A percentile compares a stretch with the other conserved stretches of the same genome.
These are phyloP conservation scores for Epinotia bilunana DNA, from an alignment of 2,888 invertebrate genomes.

Conservation along the genomic window DNA sequence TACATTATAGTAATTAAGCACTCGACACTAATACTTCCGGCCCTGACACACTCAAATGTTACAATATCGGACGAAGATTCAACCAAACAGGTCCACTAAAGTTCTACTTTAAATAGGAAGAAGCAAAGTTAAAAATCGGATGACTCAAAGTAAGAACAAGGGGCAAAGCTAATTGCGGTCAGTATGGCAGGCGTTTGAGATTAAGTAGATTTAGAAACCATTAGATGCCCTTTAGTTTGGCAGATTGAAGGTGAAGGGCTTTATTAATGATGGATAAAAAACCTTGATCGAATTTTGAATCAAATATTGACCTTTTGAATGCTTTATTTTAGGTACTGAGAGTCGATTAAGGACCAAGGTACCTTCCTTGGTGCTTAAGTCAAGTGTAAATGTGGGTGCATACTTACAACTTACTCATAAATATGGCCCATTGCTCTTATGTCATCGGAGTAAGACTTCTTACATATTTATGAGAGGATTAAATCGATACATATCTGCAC, in stretches of 20 bases:
- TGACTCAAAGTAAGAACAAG: background rate
- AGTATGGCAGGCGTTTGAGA: slow-evolving; percentile 13
- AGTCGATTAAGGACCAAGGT: background rate
- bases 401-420: no score
- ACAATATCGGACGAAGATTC: background rate
- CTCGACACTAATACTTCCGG: slow-evolving; percentile 18
- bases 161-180: background rate
- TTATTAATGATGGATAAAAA: slow-evolving; percentile 4
- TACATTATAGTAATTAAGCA: slow-evolving; percentile 4
- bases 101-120: background rate
- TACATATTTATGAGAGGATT: no score
- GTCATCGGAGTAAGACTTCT: no score
- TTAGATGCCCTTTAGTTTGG: slow-evolving; percentile 34
- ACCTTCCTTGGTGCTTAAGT: background rate
- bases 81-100: background rate
- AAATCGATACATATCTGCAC: no score
- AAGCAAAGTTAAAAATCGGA: background rate
- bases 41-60: slow-evolving; percentile 15
- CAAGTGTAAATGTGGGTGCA: no score
- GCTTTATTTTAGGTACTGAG: background rate
- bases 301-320: slow-evolving; percentile 3
- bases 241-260: slow-evolving; percentile 28
- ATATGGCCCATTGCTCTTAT: no score
- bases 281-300: slow-evolving; percentile 28
- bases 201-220: slow-evolving; percentile 22